Evolutionary conservation across 1,140 invertebrate species (phyloP).

Genomic region (Listronotus oregonensis): DNA sequence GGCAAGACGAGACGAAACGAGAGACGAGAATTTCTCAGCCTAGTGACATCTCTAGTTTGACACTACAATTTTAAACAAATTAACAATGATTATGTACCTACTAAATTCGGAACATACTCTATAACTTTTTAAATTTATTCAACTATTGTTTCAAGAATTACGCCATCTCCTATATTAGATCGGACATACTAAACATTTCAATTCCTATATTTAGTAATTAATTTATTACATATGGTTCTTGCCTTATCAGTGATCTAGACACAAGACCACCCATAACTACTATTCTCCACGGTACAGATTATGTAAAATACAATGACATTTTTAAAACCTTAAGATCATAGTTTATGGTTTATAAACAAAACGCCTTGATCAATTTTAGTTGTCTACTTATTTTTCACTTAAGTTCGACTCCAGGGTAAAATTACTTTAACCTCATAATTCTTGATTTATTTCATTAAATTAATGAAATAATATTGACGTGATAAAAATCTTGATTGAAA

Average conservation of each 20-base stretch:
- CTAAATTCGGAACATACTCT: too few relatives aligned
- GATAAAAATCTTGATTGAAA: slow-evolving; percentile 30
- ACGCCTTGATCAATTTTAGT: slow-evolving; percentile 26
- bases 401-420: slow-evolving; percentile 14
- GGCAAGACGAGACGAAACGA: too few relatives aligned
- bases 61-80: too few relatives aligned
- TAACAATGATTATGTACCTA: too few relatives aligned
- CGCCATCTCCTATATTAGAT: too few relatives aligned
- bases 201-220: slow-evolving; percentile 17
- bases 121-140: too few relatives aligned
- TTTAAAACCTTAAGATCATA: slow-evolving; percentile 26
- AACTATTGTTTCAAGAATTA: too few relatives aligned
- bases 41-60: too few relatives aligned
- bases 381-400: slow-evolving; percentile 28
- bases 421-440: slow-evolving; percentile 23
- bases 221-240: slow-evolving; percentile 21
- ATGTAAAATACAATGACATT: slow-evolving; percentile 32
- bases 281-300: slow-evolving; percentile 23
- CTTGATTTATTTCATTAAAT: slow-evolving; percentile 22
- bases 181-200: too few relatives aligned
- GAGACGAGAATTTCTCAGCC: too few relatives aligned
- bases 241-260: slow-evolving; percentile 24
- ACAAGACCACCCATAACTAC: slow-evolving; percentile 21
- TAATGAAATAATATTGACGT: slow-evolving; percentile 22
- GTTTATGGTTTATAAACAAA: slow-evolving; percentile 33